Conservation (phyloP, 2,113 vertebrate species). For the Nothoprocta pentlandii region DNA sequence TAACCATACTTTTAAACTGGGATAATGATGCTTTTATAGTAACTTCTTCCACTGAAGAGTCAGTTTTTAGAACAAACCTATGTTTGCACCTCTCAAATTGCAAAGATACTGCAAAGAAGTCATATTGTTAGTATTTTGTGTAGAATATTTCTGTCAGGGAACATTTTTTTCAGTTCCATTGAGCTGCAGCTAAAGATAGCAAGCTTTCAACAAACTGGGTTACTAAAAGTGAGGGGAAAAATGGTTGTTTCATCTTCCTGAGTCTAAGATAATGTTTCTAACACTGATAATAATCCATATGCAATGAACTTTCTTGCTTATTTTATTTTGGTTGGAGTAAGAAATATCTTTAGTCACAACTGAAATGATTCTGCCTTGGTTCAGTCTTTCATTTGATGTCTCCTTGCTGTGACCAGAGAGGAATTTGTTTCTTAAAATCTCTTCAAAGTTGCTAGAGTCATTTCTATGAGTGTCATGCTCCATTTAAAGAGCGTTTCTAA, state of each 20-base stretch:
- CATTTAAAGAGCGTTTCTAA: not conserved
- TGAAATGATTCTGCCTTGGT: not conserved
- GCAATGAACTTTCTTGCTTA: not conserved
- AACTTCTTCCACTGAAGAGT: not conserved
- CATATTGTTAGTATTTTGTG: accelerated
- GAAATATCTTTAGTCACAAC: not conserved
- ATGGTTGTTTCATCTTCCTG: not conserved
- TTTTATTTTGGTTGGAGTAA: not conserved
- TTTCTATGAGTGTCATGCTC: not conserved
- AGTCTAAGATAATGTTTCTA: not conserved
- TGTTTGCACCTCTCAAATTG: not conserved
- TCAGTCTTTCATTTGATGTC: not conserved
- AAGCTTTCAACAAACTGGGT: not conserved
- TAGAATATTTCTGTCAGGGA: not conserved
- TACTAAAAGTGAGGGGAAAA: not conserved
- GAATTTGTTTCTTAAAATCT: not conserved
- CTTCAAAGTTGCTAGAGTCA: not conserved
- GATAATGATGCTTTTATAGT: not conserved
- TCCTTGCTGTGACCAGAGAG: not conserved
- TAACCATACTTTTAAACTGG: not conserved
- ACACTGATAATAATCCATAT: not conserved
- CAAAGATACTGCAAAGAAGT: not conserved
- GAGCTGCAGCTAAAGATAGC: not conserved
- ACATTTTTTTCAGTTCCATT: not conserved
- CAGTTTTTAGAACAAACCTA: not conserved